Evolutionary conservation across 1,140 invertebrate genomes (phyloP).

Genomic region (Ericerus pela): DNA sequence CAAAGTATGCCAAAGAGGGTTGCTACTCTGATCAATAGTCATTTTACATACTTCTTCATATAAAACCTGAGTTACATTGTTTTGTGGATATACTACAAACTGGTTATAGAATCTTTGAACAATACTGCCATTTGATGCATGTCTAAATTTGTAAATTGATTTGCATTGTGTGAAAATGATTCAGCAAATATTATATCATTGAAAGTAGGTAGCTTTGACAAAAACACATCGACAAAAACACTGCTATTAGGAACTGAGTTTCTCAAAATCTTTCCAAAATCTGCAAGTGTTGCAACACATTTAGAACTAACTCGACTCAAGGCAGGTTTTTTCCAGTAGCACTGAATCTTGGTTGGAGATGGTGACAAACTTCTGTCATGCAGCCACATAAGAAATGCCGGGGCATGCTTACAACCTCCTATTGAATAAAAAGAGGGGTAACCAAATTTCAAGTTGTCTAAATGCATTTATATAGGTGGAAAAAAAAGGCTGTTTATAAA

Average conservation of each 20-base stretch:
- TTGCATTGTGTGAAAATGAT: neutral
- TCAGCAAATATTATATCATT: neutral
- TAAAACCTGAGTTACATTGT: neutral
- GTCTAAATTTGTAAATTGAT: neutral
- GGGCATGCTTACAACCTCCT: slow-evolving; percentile 31
- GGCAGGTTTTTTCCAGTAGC: slow-evolving; percentile 27
- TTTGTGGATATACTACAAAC: neutral
- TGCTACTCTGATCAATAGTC: slow-evolving; percentile 12
- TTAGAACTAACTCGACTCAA: slow-evolving; percentile 11
- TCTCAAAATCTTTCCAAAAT: neutral
- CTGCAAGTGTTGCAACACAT: neutral
- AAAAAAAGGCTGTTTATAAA: too few species aligned
- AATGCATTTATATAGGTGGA: too few species aligned
- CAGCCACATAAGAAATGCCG: slow-evolving; percentile 31
- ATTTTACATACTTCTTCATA: neutral
- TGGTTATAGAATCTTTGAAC: neutral
- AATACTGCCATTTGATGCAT: neutral
- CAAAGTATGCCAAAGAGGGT: slow-evolving; percentile 20
- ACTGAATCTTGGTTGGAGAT: slow-evolving; percentile 27
- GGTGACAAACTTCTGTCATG: slow-evolving; percentile 31
- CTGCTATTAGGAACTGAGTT: neutral
- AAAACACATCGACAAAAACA: neutral
- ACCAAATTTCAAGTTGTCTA: too few species aligned
- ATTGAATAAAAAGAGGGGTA: too few species aligned
- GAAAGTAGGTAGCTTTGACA: neutral